A percentile compares a stretch with the other conserved stretches of the same genome.
Conservation (phyloP, 2,113 vertebrate genomes). For the Bungarus multicinctus region DNA sequence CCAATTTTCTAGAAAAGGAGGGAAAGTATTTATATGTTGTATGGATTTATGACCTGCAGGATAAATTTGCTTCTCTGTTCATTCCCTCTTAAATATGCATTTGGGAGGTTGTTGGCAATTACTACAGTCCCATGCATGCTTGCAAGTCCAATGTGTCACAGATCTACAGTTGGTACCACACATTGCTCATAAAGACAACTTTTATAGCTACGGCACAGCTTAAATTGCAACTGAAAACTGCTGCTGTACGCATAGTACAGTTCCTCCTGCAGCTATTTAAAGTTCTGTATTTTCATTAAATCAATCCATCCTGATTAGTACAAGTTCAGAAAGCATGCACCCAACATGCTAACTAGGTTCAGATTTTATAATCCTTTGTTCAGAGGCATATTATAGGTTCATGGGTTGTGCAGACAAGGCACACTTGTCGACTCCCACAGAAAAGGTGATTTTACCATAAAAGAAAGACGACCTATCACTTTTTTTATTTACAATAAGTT, state of each 20-base stretch:
- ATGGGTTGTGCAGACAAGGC: not conserved
- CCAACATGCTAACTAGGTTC: not conserved
- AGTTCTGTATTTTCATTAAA: conserved; percentile 1
- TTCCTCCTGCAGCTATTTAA: conserved; percentile 40
- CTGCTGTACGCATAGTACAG: conserved; percentile 12
- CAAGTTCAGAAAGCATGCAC: not conserved
- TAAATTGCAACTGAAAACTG: conserved; percentile 42
- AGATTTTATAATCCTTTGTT: not conserved
- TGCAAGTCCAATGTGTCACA: conserved; percentile 46
- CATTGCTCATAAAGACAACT: conserved; percentile 35
- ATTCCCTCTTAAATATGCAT: not conserved
- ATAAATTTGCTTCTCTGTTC: conserved; percentile 45
- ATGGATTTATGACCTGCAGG: not conserved
- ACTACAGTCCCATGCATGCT: not conserved
- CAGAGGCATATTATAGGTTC: not conserved
- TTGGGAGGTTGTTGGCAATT: conserved; percentile 41
- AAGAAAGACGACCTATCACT: not conserved
- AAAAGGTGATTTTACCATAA: not conserved
- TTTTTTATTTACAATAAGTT: not conserved
- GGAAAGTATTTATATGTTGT: not conserved
- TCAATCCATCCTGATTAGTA: not conserved
- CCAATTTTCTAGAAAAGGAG: not conserved
- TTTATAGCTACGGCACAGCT: conserved; percentile 25
- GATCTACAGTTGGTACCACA: conserved; percentile 49
- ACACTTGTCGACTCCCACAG: not conserved